Conservation (phyloP, 37 sponge, comb jelly and placozoan species). For the Oscarella lobularis region DNA sequence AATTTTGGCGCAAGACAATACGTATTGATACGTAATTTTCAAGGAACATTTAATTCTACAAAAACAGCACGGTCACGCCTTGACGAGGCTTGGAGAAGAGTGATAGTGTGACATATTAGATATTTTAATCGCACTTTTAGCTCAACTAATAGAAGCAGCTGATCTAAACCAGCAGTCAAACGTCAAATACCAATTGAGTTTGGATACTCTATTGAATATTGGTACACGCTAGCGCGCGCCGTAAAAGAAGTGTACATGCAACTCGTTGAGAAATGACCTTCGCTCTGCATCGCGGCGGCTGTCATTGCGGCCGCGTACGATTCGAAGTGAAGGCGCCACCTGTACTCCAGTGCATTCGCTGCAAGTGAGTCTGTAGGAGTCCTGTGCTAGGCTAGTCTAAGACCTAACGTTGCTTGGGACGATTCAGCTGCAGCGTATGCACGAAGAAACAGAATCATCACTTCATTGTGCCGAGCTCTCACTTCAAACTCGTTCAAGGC, state of each 20-base stretch:
- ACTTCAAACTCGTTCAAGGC: constrained; percentile 41
- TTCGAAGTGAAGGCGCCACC: constrained; percentile 68
- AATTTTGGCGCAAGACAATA: background rate
- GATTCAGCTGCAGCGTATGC: constrained; percentile 71
- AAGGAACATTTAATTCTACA: background rate
- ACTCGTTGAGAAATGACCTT: no score
- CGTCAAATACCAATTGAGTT: no score
- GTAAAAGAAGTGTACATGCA: no score
- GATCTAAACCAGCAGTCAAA: no score
- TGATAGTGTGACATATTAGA: no score
- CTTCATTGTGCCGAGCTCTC: constrained; percentile 73
- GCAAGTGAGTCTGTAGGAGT: constrained; percentile 46
- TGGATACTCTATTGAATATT: no score
- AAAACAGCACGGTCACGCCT: background rate
- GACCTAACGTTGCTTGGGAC: background rate
- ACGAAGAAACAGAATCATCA: constrained; percentile 74
- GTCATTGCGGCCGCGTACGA: constrained; percentile 83
- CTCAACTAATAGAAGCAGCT: no score
- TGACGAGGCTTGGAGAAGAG: no score
- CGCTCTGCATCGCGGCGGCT: constrained; percentile 60
- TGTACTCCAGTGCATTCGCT: constrained; percentile 43
- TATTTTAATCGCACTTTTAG: no score
- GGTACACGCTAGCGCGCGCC: no score
- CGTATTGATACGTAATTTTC: background rate
- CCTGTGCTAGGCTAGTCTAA: background rate